Conservation (phyloP, 2,113 vertebrate species). For the Catagonus wagneri region DNA sequence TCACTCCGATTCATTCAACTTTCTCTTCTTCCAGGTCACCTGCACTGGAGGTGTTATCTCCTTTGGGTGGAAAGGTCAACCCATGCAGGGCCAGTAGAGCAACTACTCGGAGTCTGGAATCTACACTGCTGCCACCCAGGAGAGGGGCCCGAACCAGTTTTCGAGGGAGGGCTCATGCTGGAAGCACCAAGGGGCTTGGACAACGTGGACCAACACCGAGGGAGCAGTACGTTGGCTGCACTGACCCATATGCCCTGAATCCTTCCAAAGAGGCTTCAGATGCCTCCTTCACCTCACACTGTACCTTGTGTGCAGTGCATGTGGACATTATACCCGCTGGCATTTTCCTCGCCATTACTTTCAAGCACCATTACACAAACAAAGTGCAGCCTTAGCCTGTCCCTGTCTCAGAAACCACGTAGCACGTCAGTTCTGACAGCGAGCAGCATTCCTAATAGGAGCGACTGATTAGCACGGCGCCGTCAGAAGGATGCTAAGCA, state of each 20-base stretch:
- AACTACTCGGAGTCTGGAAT: background rate
- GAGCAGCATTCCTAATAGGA: background rate
- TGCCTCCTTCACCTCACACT: background rate
- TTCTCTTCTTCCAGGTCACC: background rate
- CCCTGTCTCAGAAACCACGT: background rate
- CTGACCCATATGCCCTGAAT: background rate
- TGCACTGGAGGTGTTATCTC: background rate
- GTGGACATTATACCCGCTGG: background rate
- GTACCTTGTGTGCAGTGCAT: background rate
- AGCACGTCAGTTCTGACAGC: constrained; percentile 9
- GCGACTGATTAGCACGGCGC: background rate
- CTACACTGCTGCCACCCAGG: background rate
- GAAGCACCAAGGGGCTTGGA: background rate
- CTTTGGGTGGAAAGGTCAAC: background rate
- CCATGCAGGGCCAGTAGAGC: background rate
- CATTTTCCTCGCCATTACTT: constrained; percentile 44
- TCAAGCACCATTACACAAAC: constrained; percentile 47
- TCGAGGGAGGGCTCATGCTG: background rate
- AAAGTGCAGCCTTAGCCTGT: constrained; percentile 37
- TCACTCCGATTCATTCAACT: constrained; percentile 43
- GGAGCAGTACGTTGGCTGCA: background rate
- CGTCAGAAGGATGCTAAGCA: constrained; percentile 34
- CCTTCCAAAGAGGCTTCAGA: background rate
- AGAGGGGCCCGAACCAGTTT: background rate
- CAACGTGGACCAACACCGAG: background rate